Percentiles rank a stretch among this genome's conserved stretches.
Conservation (phyloP, 2,113 vertebrate species). For the Gallinago paraguaiae region DNA sequence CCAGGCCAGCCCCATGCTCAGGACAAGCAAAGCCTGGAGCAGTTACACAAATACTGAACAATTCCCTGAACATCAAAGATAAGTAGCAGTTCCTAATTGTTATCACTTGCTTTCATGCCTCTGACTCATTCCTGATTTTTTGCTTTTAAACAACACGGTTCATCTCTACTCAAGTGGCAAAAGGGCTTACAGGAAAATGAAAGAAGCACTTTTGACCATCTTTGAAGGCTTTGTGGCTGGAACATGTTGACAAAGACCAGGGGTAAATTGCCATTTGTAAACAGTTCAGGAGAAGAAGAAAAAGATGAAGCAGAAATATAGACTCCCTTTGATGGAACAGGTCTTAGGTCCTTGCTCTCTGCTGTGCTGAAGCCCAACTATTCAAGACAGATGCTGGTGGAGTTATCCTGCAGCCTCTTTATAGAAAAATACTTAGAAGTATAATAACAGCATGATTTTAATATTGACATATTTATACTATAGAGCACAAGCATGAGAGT, state of each 20-base stretch:
- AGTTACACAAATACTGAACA: background rate
- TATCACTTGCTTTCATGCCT: background rate
- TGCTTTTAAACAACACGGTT: background rate
- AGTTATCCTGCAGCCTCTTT: background rate
- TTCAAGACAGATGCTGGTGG: background rate
- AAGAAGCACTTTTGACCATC: background rate
- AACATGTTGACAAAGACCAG: background rate
- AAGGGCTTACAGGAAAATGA: background rate
- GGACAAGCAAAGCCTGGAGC: background rate
- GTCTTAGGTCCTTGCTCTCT: background rate
- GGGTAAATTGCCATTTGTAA: constrained; percentile 5
- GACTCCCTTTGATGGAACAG: background rate
- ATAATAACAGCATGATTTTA: constrained; percentile 16
- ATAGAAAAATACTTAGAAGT: background rate
- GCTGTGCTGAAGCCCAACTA: background rate
- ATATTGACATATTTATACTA: constrained; percentile 13
- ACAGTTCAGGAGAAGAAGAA: background rate
- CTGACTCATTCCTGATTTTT: background rate
- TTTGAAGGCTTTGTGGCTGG: background rate
- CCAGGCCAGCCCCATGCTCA: accelerated
- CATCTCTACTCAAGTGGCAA: background rate
- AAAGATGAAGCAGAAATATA: background rate
- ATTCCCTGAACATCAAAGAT: background rate
- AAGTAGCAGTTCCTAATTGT: background rate
- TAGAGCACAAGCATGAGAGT: background rate